Evolutionary conservation across 2,888 invertebrate genomes (phyloP).

Genomic region (Heteromurus nitidus): DNA sequence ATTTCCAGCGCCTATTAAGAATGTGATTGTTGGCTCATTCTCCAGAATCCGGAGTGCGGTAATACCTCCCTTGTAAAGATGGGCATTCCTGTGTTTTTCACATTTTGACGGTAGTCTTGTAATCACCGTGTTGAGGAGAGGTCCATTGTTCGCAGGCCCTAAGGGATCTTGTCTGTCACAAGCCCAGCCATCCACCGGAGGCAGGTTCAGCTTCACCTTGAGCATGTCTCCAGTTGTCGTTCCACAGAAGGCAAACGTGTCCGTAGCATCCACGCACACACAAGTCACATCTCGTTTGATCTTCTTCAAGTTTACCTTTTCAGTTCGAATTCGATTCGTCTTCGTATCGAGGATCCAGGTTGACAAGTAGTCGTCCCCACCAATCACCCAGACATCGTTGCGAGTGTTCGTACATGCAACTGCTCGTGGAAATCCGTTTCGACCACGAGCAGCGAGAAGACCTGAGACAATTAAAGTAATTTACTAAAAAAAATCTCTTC

Average conservation of each 20-base stretch:
- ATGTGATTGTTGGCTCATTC: conserved; percentile 42
- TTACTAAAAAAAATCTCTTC: too few relatives aligned
- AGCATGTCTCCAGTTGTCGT: conserved; percentile 86
- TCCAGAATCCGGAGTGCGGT: conserved; percentile 68
- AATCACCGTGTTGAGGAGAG: conserved; percentile 64
- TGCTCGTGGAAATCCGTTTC: conserved; percentile 83
- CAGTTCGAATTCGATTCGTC: conserved; percentile 82
- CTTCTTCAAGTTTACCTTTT: conserved; percentile 87
- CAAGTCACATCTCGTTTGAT: conserved; percentile 86
- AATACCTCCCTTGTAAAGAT: conserved; percentile 72
- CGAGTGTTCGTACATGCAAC: conserved; percentile 79
- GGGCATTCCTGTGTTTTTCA: conserved; percentile 70
- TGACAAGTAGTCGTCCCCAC: conserved; percentile 84
- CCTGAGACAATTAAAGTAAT: background rate
- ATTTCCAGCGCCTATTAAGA: conserved; percentile 88
- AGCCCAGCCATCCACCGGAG: conserved; percentile 54
- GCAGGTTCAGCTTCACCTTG: conserved; percentile 70
- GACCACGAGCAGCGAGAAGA: conserved; percentile 80
- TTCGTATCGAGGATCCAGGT: conserved; percentile 85
- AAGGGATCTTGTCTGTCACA: conserved; percentile 56
- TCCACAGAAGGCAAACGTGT: conserved; percentile 87
- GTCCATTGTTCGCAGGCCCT: conserved; percentile 66
- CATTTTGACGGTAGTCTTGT: conserved; percentile 58
- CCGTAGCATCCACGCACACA: conserved; percentile 83
- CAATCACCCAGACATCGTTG: conserved; percentile 83